Percentiles rank a stretch among this genome's conserved stretches.
These are phyloP conservation scores for Pagetopsis macropterus DNA, from an alignment of 2,797 vertebrate genomes.

Conservation along the genomic window DNA sequence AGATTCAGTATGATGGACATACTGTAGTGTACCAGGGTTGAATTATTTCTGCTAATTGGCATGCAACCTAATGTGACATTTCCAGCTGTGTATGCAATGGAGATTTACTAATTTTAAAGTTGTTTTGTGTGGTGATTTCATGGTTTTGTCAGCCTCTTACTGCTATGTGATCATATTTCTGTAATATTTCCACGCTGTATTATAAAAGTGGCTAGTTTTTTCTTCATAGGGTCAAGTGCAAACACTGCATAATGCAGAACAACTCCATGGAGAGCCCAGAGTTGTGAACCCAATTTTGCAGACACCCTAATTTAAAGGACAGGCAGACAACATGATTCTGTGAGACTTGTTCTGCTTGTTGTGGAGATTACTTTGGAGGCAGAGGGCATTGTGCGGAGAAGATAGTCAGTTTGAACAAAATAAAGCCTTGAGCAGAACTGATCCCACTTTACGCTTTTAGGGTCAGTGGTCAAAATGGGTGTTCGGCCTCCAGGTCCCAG, in stretches of 20 bases:
- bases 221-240: constrained; percentile 45
- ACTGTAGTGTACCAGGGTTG: neutral
- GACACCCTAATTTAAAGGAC: constrained; percentile 72
- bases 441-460: constrained; percentile 55
- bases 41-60: neutral
- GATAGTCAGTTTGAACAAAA: constrained; percentile 43
- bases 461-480: constrained; percentile 66
- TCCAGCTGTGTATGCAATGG: neutral
- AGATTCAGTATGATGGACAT: neutral
- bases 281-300: constrained; percentile 77
- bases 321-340: constrained; percentile 52
- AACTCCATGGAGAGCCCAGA: constrained; percentile 62
- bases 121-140: constrained; percentile 11
- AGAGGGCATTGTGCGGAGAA: constrained; percentile 65
- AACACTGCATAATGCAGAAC: constrained; percentile 67
- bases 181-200: constrained; percentile 18
- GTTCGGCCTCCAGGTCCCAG: constrained; percentile 64
- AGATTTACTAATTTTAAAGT: neutral
- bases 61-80: constrained; percentile 18
- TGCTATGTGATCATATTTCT: constrained; percentile 29
- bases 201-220: constrained; percentile 36
- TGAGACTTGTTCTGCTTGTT: constrained; percentile 66
- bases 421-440: constrained; percentile 41
- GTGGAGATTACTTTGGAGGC: constrained; percentile 69
- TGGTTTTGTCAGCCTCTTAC: neutral